phyloP scores from a whole-genome alignment of 1,140 invertebrate genomes.

The Tetramorium simillimum region DNA sequence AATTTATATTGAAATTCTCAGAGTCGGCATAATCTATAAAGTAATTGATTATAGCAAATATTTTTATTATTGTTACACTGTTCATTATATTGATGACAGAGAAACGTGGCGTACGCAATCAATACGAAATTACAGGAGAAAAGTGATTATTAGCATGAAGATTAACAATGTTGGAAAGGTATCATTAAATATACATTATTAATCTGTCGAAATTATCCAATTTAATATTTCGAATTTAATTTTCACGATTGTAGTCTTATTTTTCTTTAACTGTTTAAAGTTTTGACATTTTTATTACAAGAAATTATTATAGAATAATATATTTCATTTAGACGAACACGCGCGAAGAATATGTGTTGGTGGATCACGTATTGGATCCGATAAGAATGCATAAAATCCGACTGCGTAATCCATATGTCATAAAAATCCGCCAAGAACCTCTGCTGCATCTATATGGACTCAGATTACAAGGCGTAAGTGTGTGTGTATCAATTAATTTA shows the following conservation, averaged over 20 bases:
- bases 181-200: slow-evolving; percentile 21
- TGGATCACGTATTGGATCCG: slow-evolving; percentile 84
- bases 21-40: background rate
- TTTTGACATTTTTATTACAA: background rate
- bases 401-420: slow-evolving; percentile 83
- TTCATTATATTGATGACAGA: background rate
- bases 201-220: background rate
- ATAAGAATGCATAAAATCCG: slow-evolving; percentile 78
- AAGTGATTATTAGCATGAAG: slow-evolving; percentile 77
- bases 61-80: background rate
- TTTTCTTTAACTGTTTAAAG: background rate
- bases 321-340: slow-evolving; percentile 71
- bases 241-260: background rate
- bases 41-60: slow-evolving; percentile 7
- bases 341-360: slow-evolving; percentile 82
- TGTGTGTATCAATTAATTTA: slow-evolving; percentile 17
- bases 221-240: background rate
- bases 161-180: slow-evolving; percentile 78
- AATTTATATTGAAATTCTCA: background rate
- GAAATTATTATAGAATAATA: background rate
- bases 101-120: background rate
- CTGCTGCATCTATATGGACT: slow-evolving; percentile 81
- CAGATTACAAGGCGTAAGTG: slow-evolving; percentile 78
- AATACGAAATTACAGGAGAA: slow-evolving; percentile 67
- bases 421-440: slow-evolving; percentile 83